Evolutionary conservation across 2,888 invertebrate genomes (phyloP), one percentile per base, ranked within the genome.

Genomic region (Adela reaumurella): DNA sequence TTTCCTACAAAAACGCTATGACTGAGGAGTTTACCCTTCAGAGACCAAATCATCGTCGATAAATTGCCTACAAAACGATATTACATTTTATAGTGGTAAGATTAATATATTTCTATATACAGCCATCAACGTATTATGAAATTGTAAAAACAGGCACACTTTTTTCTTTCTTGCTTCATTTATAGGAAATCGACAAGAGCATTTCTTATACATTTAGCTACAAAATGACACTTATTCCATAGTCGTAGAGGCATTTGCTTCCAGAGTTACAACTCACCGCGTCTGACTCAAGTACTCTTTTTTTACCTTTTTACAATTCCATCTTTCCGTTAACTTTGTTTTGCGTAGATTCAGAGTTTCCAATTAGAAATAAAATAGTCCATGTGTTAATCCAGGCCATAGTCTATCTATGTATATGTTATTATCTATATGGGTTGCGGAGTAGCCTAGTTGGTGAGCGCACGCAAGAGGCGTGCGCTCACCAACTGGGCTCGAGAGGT

Each of bases 101-200:
- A 24, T 24, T 24, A 24, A 24, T 24, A 24, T 6, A 6, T 24
- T 24, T 41, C 41, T 47, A 14, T 18, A 45, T 49, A 45, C 45
- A 49, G 45, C 45, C 45, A 45, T 14, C 45, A 49, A 49, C 41
- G 41, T 49, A 49, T 49, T 49, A 49, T 49, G 41, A 41, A 49
- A 49, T 49, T 48, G 44, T 48, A 48, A 48, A 48, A 48, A 44
- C 48, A 45, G 29, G 48, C 44, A 48, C 29, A 48, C 45, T 48
- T 48, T 48, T 44, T 48, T 45, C 45, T 48, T 44, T n/a, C n/a
- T n/a, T n/a, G n/a, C n/a, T 10, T 11, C 42, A 47, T 47, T 47
- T 47, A 47, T 43, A 47, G 47, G 47, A 43, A 47, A 43, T 43
- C 43, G 47, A 47, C 47, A 47, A 47, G 47, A 47, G 47, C 28